Evolutionary conservation across 2,888 invertebrate species (phyloP), one percentile per base, ranked within the genome.

Genomic region (Plagodis pulveraria): DNA sequence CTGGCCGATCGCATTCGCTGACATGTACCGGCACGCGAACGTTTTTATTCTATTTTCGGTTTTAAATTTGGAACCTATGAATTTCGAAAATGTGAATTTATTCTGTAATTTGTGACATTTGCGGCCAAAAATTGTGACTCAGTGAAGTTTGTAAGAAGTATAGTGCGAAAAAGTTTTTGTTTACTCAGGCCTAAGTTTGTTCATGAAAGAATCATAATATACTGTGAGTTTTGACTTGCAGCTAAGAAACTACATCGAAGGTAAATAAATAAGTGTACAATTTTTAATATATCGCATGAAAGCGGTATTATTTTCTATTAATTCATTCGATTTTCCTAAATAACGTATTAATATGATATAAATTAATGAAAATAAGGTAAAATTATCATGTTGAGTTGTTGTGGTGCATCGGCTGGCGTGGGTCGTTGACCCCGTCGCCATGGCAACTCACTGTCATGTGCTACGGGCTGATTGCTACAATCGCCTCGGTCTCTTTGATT

Each of bases 11-110:
- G 87, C 91, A 90, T 89, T 90, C 86, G 89, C 74, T 81, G 84
- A 86, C 83, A 86, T 86, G 89, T 89, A 80, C 86, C 84, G 90
- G 87, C 86, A 87, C 91, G 90, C 86, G 91, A 87, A 87, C 83
- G 87, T 85, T 89, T 89, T 91, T 91, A 85, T 89, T 89, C 82
- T 76, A 79, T 64, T 68, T 68, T 63, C 82, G 76, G 81, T 82
- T 82, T 80, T 78, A 70, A 75, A 56, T 52, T 56, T 77, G 76
- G 74, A 65, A 69, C 71, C 78, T 76, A 80, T 80, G 22, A 2
- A 22, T 22, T 22, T 22, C 22, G 71, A 78, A 77, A 78, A 84
- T 80, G 78, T 83, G 80, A 83, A 76, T 73, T 78, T 81, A 66
- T 75, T 74, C 77, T 74, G 76, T 70, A 68, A 57, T 59, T 62